A percentile compares a stretch with the other conserved stretches of the same genome.
Evolutionary conservation across 2,797 vertebrate genomes (phyloP).

Genomic region (Gallinago stenura): DNA sequence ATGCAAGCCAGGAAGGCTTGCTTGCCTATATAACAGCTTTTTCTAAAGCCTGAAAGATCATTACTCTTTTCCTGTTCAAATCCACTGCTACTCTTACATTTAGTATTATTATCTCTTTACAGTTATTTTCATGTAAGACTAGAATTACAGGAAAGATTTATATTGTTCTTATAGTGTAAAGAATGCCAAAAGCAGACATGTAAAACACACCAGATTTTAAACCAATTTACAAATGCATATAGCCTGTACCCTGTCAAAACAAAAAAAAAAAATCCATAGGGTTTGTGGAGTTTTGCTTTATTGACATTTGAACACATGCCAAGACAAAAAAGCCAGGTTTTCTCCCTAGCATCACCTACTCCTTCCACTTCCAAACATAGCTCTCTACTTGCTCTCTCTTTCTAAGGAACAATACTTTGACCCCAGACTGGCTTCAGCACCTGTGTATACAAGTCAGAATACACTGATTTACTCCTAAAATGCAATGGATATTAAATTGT

Average conservation of each 20-base stretch:
- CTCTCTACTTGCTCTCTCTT: background rate
- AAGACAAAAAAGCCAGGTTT: background rate
- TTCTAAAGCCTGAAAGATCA: background rate
- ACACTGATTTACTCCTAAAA: background rate
- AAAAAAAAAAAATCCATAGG: background rate
- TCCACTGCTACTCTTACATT: background rate
- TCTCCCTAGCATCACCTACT: background rate
- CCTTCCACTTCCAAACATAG: background rate
- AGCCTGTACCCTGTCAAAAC: background rate
- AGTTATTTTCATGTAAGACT: background rate
- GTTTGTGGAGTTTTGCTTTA: background rate
- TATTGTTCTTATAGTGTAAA: background rate
- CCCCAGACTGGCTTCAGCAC: background rate
- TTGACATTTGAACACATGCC: background rate
- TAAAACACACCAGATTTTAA: background rate
- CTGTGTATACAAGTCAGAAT: background rate
- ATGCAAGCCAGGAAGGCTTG: background rate
- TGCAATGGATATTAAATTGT: background rate
- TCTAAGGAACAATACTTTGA: background rate
- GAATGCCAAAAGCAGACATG: background rate
- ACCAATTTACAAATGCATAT: background rate
- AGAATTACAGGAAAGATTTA: background rate
- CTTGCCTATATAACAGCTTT: background rate
- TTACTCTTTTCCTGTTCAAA: background rate
- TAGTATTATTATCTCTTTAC: fast-evolving